Base-by-base conservation (phyloP, 2,797 vertebrate genomes). In the Poliocrania exsul region DNA sequence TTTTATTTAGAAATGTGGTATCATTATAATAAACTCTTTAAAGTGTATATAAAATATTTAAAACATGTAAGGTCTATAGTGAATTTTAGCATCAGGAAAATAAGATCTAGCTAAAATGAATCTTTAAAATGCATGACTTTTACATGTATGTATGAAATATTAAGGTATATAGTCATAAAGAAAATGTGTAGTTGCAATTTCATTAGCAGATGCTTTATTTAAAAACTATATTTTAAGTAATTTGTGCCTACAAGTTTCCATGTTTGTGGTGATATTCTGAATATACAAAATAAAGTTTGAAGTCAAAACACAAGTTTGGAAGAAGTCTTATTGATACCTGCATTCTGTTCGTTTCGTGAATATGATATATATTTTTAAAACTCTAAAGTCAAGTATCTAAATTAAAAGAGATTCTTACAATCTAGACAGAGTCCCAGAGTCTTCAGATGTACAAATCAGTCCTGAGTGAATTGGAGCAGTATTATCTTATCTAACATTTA, bases 201-300 rank as follows among this genome's bases (percentile, higher is more conserved):
- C 84, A 86, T 94, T 94, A 94, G 81, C 72, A 95, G 89, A 94
- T 96, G 95, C 95, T 98, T 98, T 97, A 94, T 93, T 98, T 89
- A 94, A 56, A 85, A 94, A 92, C 61, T 62, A 33, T 62, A 91
- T 96, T 97, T 69, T 89, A 97, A 96, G 81, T 97, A 25, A 94
- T 97, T 93, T 97, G 97, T 98, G 97, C 97, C 91, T 98, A 96
- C 46, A 96, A 86, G 92, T 98, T 98, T 98, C 93, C 96, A 96
- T 98, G 96, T 97, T 97, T 96, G 95, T 67, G 82, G 91, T 97
- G 88, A 90, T 97, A 96, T 96, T 97, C 90, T 96, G 85, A 95
- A 77, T 64, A 91, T 81, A 82, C 9, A 70, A 96, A 98, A 98
- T 98, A 98, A 98, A 98, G 75, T 92, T 97, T 97, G 94, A 91